Percentiles rank a stretch among this genome's conserved stretches.
These are phyloP conservation scores for Drosophila helvetica DNA, from an alignment of 2,888 invertebrate genomes.

Conservation along the genomic window DNA sequence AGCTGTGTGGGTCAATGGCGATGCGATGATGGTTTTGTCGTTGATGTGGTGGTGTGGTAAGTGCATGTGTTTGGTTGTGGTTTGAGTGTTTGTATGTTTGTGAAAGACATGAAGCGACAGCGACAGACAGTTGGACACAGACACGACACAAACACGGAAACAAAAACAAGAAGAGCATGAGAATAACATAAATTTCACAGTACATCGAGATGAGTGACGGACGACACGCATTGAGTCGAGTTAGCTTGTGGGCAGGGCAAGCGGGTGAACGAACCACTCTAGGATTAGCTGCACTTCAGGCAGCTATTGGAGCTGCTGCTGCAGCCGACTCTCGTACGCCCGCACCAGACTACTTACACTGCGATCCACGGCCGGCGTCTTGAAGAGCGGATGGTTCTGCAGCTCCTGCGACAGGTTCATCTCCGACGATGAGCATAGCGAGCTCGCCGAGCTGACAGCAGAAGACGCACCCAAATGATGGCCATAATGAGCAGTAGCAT, in stretches of 20 bases:
- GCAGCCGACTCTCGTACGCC: conserved; percentile 65
- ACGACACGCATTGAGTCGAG: conserved; percentile 25
- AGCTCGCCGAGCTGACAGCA: conserved; percentile 83
- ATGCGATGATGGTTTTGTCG: conserved; percentile 41
- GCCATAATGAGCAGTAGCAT: conserved; percentile 71
- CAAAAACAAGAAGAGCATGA: conserved; percentile 54
- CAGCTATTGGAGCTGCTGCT: conserved; percentile 21
- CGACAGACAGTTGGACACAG: conserved; percentile 44
- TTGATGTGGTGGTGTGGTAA: neutral
- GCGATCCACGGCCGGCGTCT: conserved; percentile 87
- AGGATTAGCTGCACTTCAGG: conserved; percentile 10
- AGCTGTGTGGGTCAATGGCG: conserved; percentile 72
- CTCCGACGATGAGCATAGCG: conserved; percentile 84
- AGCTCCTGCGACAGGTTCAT: conserved; percentile 86
- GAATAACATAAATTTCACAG: conserved; percentile 50
- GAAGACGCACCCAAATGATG: conserved; percentile 82
- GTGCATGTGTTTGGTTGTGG: conserved; percentile 25
- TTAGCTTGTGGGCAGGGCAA: conserved; percentile 44
- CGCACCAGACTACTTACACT: conserved; percentile 85
- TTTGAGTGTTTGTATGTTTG: conserved; percentile 38
- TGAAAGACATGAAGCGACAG: conserved; percentile 40
- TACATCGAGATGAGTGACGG: conserved; percentile 47
- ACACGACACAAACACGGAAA: conserved; percentile 50
- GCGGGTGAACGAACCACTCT: conserved; percentile 20
- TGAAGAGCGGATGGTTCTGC: conserved; percentile 84